Evolutionary conservation across 2,797 vertebrate genomes (phyloP).

Genomic region (Phyllotis vaccarum): DNA sequence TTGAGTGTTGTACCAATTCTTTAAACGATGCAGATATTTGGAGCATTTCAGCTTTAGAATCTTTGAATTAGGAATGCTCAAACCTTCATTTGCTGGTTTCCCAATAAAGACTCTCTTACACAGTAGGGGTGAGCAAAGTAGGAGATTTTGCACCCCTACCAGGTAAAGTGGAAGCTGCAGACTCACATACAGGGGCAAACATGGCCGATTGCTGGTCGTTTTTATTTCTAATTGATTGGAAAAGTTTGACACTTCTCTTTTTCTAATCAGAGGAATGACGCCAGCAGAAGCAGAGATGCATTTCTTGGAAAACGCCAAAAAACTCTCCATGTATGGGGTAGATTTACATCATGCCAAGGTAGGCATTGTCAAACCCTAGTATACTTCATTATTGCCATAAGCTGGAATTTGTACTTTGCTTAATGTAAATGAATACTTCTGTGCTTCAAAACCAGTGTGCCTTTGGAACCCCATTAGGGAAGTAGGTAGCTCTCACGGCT

Average conservation of each 20-base stretch:
- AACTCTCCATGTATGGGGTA: slow-evolving; percentile 98
- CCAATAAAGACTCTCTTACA: neutral
- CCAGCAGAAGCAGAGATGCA: slow-evolving; percentile 99
- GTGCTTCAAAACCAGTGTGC: neutral
- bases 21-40: neutral
- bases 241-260: neutral
- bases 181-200: neutral
- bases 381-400: neutral
- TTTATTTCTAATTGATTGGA: neutral
- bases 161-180: neutral
- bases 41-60: neutral
- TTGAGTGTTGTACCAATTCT: neutral
- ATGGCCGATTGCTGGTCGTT: neutral
- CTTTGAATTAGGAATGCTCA: neutral
- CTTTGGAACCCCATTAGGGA: neutral
- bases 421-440: neutral
- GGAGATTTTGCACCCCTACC: neutral
- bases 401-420: neutral
- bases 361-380: slow-evolving; percentile 33
- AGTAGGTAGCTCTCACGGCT: neutral
- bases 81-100: neutral
- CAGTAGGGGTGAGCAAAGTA: neutral
- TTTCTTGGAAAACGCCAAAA: slow-evolving; percentile 99
- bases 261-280: slow-evolving; percentile 94
- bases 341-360: slow-evolving; percentile 99